Percentiles rank a stretch among this genome's conserved stretches.
These are phyloP conservation scores for Gymnoscopelus microlampas DNA, from an alignment of 2,797 vertebrate species.

Conservation along the genomic window DNA sequence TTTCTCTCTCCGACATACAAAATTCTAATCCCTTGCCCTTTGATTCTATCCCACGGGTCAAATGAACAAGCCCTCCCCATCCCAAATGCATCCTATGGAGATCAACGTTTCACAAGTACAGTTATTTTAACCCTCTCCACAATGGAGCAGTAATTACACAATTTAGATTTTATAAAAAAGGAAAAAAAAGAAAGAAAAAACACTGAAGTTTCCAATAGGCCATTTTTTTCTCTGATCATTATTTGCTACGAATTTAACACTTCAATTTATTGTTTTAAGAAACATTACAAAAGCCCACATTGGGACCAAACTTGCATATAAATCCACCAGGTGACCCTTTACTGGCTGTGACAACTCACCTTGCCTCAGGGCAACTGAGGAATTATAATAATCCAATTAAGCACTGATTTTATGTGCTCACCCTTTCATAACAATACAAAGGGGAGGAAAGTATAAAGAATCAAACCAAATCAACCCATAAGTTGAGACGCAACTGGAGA, in stretches of 20 bases:
- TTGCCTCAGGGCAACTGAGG: conserved; percentile 30
- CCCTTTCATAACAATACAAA: conserved; percentile 50
- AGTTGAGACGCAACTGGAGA: conserved; percentile 43
- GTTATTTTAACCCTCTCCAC: conserved; percentile 61
- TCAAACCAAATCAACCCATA: conserved; percentile 46
- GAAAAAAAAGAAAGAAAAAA: conserved; percentile 42
- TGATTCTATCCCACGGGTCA: conserved; percentile 48
- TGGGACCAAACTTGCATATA: conserved; percentile 70
- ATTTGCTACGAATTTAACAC: conserved; percentile 77
- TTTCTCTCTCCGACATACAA: conserved; percentile 77
- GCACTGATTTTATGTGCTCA: conserved; percentile 44
- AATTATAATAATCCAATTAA: conserved; percentile 66
- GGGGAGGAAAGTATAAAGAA: conserved; percentile 24
- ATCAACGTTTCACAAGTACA: conserved; percentile 69
- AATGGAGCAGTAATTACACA: conserved; percentile 66
- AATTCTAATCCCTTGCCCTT: conserved; percentile 60
- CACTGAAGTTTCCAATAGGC: conserved; percentile 60
- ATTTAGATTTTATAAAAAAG: conserved; percentile 54
- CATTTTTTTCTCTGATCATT: conserved; percentile 67
- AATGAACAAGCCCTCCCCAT: conserved; percentile 26
- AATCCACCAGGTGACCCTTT: conserved; percentile 52
- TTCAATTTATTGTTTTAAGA: conserved; percentile 65
- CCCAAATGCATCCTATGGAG: conserved; percentile 49
- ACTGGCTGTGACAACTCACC: conserved; percentile 34
- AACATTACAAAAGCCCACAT: conserved; percentile 77